Evolutionary conservation across 2,113 vertebrate species (phyloP).

Genomic region (Myotis yumanensis): DNA sequence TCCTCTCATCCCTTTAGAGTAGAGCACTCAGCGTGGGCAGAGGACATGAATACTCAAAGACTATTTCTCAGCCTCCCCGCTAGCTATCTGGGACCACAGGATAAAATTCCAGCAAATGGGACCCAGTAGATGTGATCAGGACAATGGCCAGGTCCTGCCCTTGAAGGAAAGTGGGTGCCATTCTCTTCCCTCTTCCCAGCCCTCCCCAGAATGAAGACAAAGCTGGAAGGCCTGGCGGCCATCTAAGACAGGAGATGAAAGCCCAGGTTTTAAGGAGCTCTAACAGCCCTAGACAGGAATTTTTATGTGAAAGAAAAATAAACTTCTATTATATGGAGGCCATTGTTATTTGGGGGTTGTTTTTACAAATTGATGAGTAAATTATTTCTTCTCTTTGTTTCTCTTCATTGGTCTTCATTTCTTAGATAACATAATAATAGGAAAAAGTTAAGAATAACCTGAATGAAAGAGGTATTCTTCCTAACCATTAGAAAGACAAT

Average conservation of each 20-base stretch:
- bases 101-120: background rate
- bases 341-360: background rate
- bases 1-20: background rate
- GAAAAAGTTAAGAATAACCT: background rate
- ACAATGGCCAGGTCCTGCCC: background rate
- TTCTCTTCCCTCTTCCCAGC: no score
- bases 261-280: background rate
- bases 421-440: background rate
- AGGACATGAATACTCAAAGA: background rate
- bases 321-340: background rate
- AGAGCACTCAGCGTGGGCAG: background rate
- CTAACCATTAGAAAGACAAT: background rate
- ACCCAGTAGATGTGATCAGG: background rate
- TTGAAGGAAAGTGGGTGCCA: background rate
- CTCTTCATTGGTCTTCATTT: background rate
- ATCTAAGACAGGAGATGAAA: background rate
- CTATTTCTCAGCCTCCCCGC: background rate
- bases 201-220: background rate
- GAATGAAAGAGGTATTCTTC: background rate
- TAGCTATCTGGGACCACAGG: background rate
- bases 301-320: background rate
- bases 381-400: background rate
- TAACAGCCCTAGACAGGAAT: background rate
- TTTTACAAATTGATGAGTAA: background rate
- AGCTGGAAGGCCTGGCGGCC: accelerated